phyloP scores from a whole-genome alignment of 2,797 vertebrate species.

The Crenichthys baileyi region DNA sequence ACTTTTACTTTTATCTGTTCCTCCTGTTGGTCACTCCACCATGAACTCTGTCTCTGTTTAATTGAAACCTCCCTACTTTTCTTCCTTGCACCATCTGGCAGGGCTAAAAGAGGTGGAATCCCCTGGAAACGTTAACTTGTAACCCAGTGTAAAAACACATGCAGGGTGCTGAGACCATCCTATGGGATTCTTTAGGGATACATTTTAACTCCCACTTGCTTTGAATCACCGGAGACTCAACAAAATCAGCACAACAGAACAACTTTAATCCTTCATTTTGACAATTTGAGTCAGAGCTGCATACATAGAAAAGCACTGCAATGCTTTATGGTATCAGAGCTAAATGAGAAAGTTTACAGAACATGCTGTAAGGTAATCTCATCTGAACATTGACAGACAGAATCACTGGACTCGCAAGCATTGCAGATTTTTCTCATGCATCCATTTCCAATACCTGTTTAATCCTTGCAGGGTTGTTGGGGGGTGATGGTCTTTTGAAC shows the following conservation, averaged over 20 bases:
- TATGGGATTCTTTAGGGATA: slow-evolving; percentile 18
- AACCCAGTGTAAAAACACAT: slow-evolving; percentile 60
- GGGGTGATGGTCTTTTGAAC: too few species aligned
- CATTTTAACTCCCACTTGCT: slow-evolving; percentile 1
- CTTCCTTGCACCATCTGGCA: slow-evolving; percentile 44
- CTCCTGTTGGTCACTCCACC: slow-evolving; percentile 2
- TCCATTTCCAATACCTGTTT: not conserved
- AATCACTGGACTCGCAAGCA: not conserved
- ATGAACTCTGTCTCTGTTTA: slow-evolving; percentile 1
- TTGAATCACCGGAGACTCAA: slow-evolving; percentile 20
- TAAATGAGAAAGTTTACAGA: slow-evolving; percentile 35
- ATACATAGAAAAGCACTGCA: slow-evolving; percentile 32
- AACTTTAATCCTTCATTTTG: slow-evolving; percentile 5
- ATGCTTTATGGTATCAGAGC: slow-evolving; percentile 23
- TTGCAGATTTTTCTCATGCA: not conserved
- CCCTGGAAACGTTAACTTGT: slow-evolving; percentile 41
- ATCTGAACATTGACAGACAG: not conserved
- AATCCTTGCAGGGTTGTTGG: not conserved
- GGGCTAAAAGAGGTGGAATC: slow-evolving; percentile 42
- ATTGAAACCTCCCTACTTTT: slow-evolving; percentile 19
- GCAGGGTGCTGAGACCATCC: slow-evolving; percentile 46
- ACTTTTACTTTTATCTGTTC: slow-evolving; percentile 1
- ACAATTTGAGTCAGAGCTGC: slow-evolving; percentile 36
- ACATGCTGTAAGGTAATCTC: slow-evolving; percentile 37
- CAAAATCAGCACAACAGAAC: slow-evolving; percentile 14